Evolutionary conservation across 2,797 vertebrate genomes (phyloP), one percentile per base, ranked within the genome.

Genomic region (Poecilia picta): DNA sequence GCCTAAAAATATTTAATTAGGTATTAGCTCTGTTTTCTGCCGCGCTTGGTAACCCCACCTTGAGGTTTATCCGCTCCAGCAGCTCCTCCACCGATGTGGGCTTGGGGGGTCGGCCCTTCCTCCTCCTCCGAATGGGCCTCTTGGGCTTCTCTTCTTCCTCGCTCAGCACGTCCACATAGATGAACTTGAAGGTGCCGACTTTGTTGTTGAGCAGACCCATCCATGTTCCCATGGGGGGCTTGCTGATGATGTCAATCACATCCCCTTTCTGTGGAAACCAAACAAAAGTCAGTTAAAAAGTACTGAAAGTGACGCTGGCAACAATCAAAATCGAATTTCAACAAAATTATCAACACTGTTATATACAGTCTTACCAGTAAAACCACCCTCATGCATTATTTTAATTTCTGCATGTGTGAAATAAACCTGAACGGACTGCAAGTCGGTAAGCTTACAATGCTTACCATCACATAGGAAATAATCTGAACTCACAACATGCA

Each of bases 181-280:
- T 99, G 92, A 99, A 99, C 91, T 99, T 99, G 95, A 99, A 99
- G 1, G 98, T 99, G 80, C 98, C 98, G 25, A 99, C 98, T 90
- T 99, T 99, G 94, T 99, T 99, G 95, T 98, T 98, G 83, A 99
- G 85, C 73, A 99, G 95, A 28, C 98, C 98, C 98, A 99, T 99
- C 98, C 98, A 99, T 0, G 98, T 99, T 16, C 98, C 98, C 97
- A 99, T 99, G 39, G 98, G 98, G 0, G 98, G 98, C 86, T 99
- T 99, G 91, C 98, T 99, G 94, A 99, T 99, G 86, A 99, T 98
- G 83, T 99, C 98, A 7, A 99, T 99, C 88, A 99, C 96, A 25
- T 99, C 98, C 4, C 98, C 98, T 73, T 96, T 97, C 98, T 99
- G 93, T 3, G 83, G 11, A 25, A 51, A 41, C 28, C 6, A 23